A percentile compares a stretch with the other conserved stretches of the same genome.
phyloP scores from a whole-genome alignment of 53 echinoderm and acorn worm species.

The Paracentrotus lividus region DNA sequence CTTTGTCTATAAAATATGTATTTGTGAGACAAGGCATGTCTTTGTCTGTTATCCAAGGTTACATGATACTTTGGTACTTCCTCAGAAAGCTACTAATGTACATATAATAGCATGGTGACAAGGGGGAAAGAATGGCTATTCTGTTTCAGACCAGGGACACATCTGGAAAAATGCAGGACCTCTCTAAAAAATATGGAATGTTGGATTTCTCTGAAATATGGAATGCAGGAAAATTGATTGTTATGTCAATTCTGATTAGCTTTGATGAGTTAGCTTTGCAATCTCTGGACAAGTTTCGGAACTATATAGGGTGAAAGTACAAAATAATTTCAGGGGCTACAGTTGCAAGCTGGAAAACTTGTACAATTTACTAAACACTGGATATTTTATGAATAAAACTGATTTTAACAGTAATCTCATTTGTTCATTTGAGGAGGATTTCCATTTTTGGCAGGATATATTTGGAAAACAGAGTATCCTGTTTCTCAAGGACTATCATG shows the following conservation, averaged over 20 bases:
- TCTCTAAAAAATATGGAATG: conserved; percentile 22
- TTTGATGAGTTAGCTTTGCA: background rate
- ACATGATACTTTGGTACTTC: background rate
- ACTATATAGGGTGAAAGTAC: too few relatives aligned
- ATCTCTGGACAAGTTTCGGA: background rate
- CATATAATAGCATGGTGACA: background rate
- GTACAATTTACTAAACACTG: background rate
- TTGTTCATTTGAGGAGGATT: background rate
- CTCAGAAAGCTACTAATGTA: background rate
- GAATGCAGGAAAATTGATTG: conserved; percentile 41
- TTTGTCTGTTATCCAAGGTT: background rate
- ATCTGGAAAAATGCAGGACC: conserved; percentile 22
- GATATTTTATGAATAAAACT: background rate
- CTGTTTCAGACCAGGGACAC: conserved; percentile 1
- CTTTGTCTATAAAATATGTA: background rate
- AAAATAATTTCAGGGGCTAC: too few relatives aligned
- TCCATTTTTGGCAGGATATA: background rate
- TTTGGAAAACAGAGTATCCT: too few relatives aligned
- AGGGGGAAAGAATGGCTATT: conserved; percentile 32
- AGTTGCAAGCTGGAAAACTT: background rate
- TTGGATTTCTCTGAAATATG: conserved; percentile 13
- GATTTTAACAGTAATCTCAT: background rate
- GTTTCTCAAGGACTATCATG: too few relatives aligned
- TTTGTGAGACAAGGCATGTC: background rate
- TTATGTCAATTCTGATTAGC: conserved; percentile 9